A percentile compares a stretch with the other conserved stretches of the same genome.
Conservation (phyloP, 2,888 invertebrate species). For the Melikaiella ostensackeni region DNA sequence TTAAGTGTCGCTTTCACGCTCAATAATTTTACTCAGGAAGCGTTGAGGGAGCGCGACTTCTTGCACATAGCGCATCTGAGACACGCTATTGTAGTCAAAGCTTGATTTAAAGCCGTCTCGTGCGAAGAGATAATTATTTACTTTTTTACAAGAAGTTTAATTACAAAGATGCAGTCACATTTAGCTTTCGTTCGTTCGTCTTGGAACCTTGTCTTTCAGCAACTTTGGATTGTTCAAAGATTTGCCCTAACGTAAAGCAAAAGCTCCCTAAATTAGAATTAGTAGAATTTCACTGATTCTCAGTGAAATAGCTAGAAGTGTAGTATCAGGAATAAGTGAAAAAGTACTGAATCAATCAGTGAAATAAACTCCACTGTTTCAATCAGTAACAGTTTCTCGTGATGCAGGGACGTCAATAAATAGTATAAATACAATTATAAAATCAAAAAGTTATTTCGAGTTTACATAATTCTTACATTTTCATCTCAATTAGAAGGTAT, state of each 20-base stretch:
- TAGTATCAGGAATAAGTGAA: too few relatives aligned
- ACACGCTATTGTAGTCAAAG: slow-evolving; percentile 30
- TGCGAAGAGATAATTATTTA: slow-evolving; percentile 33
- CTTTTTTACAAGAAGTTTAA: slow-evolving; percentile 34
- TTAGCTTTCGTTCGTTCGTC: background rate
- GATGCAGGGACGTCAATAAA: too few relatives aligned
- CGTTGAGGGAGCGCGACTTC: slow-evolving; percentile 24
- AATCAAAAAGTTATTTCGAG: too few relatives aligned
- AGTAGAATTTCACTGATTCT: too few relatives aligned
- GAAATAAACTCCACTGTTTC: too few relatives aligned
- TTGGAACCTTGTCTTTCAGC: background rate
- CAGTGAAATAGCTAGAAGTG: too few relatives aligned
- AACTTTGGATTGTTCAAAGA: background rate
- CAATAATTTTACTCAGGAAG: slow-evolving; percentile 29
- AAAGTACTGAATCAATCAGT: too few relatives aligned
- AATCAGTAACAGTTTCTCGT: too few relatives aligned
- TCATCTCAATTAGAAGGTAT: too few relatives aligned
- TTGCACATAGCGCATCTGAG: slow-evolving; percentile 23
- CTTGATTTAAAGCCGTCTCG: slow-evolving; percentile 29
- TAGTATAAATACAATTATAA: too few relatives aligned
- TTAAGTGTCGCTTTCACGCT: slow-evolving; percentile 36
- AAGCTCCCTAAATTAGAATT: too few relatives aligned
- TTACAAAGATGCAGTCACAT: slow-evolving; percentile 18
- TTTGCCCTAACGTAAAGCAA: background rate
- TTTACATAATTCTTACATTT: too few relatives aligned